phyloP scores from a whole-genome alignment of 2,888 invertebrate genomes.

The Scaptomyza cyrtandrae region DNA sequence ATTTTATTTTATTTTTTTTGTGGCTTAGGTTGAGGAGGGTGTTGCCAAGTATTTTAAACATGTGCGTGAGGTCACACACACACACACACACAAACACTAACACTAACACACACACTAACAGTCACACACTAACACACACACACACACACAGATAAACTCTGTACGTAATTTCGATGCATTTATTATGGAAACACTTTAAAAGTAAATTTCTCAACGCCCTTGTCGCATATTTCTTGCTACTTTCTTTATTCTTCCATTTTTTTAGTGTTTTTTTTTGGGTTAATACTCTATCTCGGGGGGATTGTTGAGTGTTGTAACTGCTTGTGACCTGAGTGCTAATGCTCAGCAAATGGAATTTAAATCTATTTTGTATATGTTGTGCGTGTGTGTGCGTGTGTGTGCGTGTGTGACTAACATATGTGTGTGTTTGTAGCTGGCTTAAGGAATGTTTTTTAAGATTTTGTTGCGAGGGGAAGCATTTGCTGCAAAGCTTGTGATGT shows the following conservation, averaged over 20 bases:
- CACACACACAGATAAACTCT: neutral
- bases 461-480: neutral
- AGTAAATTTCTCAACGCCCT: conserved; percentile 73
- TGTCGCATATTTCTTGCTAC: conserved; percentile 31
- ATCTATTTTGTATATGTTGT: conserved; percentile 74
- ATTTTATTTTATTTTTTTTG: conserved; percentile 14
- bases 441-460: conserved; percentile 29
- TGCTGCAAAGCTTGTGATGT: neutral
- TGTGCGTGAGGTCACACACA: conserved; percentile 75
- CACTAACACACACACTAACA: no score
- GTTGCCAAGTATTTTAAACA: conserved; percentile 64
- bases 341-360: conserved; percentile 75
- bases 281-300: conserved; percentile 55
- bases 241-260: conserved; percentile 3
- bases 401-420: conserved; percentile 52
- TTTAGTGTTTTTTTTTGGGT: conserved; percentile 6
- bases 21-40: conserved; percentile 15
- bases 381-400: conserved; percentile 55
- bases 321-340: conserved; percentile 76
- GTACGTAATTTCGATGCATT: conserved; percentile 65
- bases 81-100: conserved; percentile 13
- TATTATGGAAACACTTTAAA: conserved; percentile 74
- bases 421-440: conserved; percentile 21
- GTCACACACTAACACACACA: conserved; percentile 27
- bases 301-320: conserved; percentile 51